Evolutionary conservation across 2,888 invertebrate genomes (phyloP).

Genomic region (Tanytarsus gracilentus): DNA sequence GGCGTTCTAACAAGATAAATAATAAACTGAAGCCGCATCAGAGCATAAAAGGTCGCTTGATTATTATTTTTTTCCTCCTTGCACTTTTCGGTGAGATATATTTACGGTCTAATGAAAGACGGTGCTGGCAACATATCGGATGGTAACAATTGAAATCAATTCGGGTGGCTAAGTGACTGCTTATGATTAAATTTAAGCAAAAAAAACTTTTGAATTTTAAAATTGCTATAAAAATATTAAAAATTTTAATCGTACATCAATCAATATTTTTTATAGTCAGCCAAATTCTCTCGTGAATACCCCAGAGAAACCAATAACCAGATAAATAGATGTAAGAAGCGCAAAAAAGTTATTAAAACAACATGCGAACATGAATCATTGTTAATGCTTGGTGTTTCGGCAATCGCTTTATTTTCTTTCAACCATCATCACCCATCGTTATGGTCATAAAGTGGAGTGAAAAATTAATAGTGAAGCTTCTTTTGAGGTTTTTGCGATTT

Average conservation of each 20-base stretch:
- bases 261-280: background rate
- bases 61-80: background rate
- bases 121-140: too few species aligned
- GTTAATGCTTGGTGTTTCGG: background rate
- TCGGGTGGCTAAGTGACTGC: background rate
- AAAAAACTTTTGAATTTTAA: too few species aligned
- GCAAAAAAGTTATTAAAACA: slow-evolving; percentile 7
- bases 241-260: background rate
- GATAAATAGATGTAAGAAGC: background rate
- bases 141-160: too few species aligned
- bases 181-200: too few species aligned
- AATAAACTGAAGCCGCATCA: too few species aligned
- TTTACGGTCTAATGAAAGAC: background rate
- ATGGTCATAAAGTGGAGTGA: background rate
- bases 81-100: background rate
- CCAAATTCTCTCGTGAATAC: background rate
- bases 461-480: slow-evolving; percentile 1
- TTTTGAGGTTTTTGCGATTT: background rate
- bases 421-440: background rate
- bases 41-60: background rate
- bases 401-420: background rate
- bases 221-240: too few species aligned
- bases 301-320: background rate
- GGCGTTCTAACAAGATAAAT: too few species aligned
- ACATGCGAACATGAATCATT: slow-evolving; percentile 1